phyloP scores from a whole-genome alignment of 2,113 vertebrate genomes.

The Gasterosteus aculeatus region DNA sequence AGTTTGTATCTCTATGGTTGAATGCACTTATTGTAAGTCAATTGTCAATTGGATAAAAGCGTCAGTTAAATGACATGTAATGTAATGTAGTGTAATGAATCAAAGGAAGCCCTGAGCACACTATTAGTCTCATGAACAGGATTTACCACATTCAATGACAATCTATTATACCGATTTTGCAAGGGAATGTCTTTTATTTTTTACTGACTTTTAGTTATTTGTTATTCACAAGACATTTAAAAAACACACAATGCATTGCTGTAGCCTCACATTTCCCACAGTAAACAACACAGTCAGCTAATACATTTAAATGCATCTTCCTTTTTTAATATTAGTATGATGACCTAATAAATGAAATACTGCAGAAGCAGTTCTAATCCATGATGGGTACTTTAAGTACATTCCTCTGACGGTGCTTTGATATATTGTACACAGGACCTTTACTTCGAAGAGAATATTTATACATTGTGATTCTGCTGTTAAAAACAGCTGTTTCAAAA shows the following conservation, averaged over 20 bases:
- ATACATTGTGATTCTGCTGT: not conserved
- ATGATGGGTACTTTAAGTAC: not conserved
- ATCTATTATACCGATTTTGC: not conserved
- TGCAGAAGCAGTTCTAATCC: not conserved
- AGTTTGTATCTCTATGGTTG: too few species aligned
- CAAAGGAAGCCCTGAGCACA: constrained; percentile 72
- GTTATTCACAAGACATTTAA: not conserved
- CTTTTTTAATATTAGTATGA: not conserved
- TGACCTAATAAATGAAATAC: not conserved
- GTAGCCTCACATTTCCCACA: not conserved
- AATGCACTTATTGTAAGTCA: too few species aligned
- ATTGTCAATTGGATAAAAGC: too few species aligned
- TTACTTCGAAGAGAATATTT: not conserved
- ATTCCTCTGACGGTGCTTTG: not conserved
- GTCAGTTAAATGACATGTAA: too few species aligned
- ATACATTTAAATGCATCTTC: not conserved
- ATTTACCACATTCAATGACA: constrained; percentile 41
- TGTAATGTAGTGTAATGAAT: too few species aligned
- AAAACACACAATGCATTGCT: not conserved
- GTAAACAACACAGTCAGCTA: not conserved
- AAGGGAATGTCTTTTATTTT: not conserved
- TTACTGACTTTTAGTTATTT: not conserved
- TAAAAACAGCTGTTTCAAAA: not conserved
- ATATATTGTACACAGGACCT: not conserved
- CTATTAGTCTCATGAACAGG: constrained; percentile 65